phyloP scores from a whole-genome alignment of 2,888 invertebrate species.

The Antheraea yamamai region DNA sequence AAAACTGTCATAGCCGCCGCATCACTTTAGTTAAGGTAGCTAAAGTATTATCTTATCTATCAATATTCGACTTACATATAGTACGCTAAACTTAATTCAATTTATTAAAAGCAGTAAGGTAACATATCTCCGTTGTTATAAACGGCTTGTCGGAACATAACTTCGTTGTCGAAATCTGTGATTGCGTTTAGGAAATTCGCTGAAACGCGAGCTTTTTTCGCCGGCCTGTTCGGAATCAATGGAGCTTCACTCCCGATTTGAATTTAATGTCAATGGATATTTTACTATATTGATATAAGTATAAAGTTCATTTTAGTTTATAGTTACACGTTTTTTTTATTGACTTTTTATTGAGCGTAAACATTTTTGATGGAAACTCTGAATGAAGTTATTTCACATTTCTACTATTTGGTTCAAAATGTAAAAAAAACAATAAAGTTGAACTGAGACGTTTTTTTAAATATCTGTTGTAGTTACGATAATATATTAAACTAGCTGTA shows the following conservation, averaged over 20 bases:
- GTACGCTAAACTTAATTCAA: neutral
- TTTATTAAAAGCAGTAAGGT: neutral
- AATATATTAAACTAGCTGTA: too few species aligned
- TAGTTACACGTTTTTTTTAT: neutral
- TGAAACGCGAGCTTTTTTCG: neutral
- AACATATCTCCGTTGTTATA: neutral
- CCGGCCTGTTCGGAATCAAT: neutral
- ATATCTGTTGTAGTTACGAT: too few species aligned
- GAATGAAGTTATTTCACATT: neutral
- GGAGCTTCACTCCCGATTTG: neutral
- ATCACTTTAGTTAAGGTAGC: neutral
- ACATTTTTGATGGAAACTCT: neutral
- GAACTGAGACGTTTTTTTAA: too few species aligned
- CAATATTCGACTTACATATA: neutral
- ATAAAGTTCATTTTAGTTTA: neutral
- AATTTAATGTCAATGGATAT: neutral
- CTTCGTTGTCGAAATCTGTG: conserved; percentile 7
- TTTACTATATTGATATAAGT: neutral
- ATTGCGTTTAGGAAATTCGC: conserved; percentile 5
- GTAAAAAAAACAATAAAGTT: neutral
- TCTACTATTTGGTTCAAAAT: neutral
- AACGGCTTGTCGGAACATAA: neutral
- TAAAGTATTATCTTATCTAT: neutral
- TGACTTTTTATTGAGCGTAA: neutral
- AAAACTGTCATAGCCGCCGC: too few species aligned